Base-by-base conservation (phyloP, 1,140 invertebrate species). In the Patella vulgata region DNA sequence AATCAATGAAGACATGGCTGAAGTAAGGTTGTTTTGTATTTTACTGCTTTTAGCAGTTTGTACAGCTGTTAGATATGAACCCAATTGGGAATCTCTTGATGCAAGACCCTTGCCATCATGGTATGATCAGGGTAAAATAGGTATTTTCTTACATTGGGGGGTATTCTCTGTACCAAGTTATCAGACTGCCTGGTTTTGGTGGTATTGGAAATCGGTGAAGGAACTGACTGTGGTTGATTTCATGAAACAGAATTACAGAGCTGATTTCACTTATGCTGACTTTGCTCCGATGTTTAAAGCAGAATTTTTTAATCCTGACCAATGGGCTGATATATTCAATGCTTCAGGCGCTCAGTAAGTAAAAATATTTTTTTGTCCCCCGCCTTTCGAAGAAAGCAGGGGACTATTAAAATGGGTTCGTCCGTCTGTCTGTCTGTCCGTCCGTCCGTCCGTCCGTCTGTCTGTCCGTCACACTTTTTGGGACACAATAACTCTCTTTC, bases 141-240 rank as follows among this genome's bases (percentile, higher is more conserved):
- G 84, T 6, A 85, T 86, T 21, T 86, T 86, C 63, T 50, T 86
- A 11, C 82, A 85, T 67, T 85, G 83, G 83, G 83, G 83, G 9
- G 79, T 85, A 5, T 85, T 83, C 63, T 84, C 82, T 5, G 83
- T 85, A 2, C 83, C 83, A 11, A 70, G 67, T 40, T 84, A 75
- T 64, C 68, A 55, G 2, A 56, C 39, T 28, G 77, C 69, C n/a
- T 78, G 77, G 79, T 79, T 85, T 48, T 84, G 82, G 82, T 47
- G 59, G 3, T 53, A 59, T 8, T 85, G 84, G 84, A 64, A 74
- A 54, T 48, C 33, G 0, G 48, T 65, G 30, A 46, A 47, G 0
- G 39, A 40, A 17, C 6, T n/a, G 1, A n/a, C 42, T 12, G 31
- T 65, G 27, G 62, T 71, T 6, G 39, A 73, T 12, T 82, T 82